Evolutionary conservation across 2,888 invertebrate genomes (phyloP).

Genomic region (Cyaniris semiargus): DNA sequence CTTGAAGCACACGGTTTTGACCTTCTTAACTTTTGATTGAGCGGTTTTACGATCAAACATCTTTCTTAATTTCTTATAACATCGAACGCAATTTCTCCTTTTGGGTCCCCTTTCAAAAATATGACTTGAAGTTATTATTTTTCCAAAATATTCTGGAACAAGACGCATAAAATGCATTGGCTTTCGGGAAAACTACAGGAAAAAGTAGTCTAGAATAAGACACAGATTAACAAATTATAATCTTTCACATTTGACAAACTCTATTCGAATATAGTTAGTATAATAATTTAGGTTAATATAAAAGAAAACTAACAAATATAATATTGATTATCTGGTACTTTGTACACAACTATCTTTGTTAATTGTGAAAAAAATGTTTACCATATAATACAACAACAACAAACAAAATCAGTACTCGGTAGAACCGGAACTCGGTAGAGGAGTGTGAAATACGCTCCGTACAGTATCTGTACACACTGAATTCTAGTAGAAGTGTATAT

Average conservation of each 20-base stretch:
- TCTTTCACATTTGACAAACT: too few species aligned
- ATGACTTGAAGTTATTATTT: constrained; percentile 15
- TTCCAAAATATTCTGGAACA: constrained; percentile 20
- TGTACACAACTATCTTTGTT: neutral
- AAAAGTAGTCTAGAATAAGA: neutral
- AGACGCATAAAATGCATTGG: neutral
- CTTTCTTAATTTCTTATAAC: constrained; percentile 8
- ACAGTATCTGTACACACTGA: neutral
- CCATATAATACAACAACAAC: neutral
- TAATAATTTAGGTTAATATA: too few species aligned
- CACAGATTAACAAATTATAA: neutral
- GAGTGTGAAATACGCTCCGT: neutral
- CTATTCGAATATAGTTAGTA: too few species aligned
- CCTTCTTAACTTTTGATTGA: constrained; percentile 13
- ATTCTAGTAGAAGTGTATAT: neutral
- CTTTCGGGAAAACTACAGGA: constrained; percentile 24
- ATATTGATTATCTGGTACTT: neutral
- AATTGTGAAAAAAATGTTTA: neutral
- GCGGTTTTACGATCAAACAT: constrained; percentile 20
- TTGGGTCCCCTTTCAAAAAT: constrained; percentile 12
- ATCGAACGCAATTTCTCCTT: constrained; percentile 16
- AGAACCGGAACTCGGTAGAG: neutral
- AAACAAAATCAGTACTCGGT: neutral
- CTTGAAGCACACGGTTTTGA: constrained; percentile 17
- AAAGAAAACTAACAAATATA: too few species aligned